Conservation (phyloP, 1,140 invertebrate genomes). For the Drosophila nigromelanica region DNA sequence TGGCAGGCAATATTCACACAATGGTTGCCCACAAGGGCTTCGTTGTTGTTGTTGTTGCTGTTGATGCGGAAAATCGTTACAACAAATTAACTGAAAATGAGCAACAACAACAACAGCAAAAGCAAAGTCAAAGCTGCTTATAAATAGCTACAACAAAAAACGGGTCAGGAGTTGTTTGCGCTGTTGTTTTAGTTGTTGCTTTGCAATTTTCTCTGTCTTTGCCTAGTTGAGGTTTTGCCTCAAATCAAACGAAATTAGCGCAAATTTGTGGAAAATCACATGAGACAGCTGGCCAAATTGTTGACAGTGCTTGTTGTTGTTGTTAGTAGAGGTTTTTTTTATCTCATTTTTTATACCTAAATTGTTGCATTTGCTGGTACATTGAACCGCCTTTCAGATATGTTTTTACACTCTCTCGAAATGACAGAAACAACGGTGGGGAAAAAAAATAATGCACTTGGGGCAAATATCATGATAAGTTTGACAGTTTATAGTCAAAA, state of each 20-base stretch:
- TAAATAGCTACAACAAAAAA: slow-evolving; percentile 54
- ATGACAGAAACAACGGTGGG: slow-evolving; percentile 7
- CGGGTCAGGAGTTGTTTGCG: slow-evolving; percentile 65
- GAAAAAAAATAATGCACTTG: slow-evolving; percentile 44
- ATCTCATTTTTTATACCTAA: slow-evolving; percentile 1
- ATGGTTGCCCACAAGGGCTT: slow-evolving; percentile 44
- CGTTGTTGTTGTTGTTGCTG: slow-evolving; percentile 19
- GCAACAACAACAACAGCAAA: slow-evolving; percentile 30
- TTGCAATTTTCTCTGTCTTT: slow-evolving; percentile 29
- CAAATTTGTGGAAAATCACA: slow-evolving; percentile 59
- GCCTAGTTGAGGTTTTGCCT: slow-evolving; percentile 37
- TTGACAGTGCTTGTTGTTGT: slow-evolving; percentile 17
- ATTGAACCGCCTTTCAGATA: slow-evolving; percentile 37
- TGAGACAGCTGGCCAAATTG: slow-evolving; percentile 47
- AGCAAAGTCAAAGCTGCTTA: slow-evolving; percentile 57
- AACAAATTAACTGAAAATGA: slow-evolving; percentile 73
- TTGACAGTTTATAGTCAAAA: slow-evolving; percentile 63
- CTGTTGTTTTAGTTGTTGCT: slow-evolving; percentile 19
- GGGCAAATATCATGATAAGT: slow-evolving; percentile 46
- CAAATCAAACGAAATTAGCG: slow-evolving; percentile 59
- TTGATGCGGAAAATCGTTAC: slow-evolving; percentile 77
- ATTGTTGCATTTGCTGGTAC: slow-evolving; percentile 17
- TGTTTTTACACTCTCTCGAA: slow-evolving; percentile 10
- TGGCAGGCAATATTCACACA: slow-evolving; percentile 46
- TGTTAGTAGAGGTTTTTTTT: slow-evolving; percentile 6